Conservation (phyloP, 2,888 invertebrate genomes). For the Boloria selene region DNA sequence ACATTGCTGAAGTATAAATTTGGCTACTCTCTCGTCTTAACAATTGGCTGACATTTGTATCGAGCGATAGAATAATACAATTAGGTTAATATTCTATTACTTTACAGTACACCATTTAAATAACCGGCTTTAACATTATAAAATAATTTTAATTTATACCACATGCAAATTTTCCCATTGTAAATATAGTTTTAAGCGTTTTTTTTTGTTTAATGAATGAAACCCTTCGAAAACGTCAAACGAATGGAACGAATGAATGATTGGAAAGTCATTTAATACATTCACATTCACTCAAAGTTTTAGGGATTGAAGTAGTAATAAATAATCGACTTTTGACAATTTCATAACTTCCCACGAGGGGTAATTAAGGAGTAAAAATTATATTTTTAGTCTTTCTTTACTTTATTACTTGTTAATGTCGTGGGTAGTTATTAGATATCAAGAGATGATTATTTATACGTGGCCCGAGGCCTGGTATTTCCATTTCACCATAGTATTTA, state of each 20-base stretch:
- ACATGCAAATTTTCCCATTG: background rate
- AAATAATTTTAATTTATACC: background rate
- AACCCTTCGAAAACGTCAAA: conserved; percentile 11
- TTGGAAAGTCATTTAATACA: background rate
- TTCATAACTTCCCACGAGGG: conserved; percentile 6
- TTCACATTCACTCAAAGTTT: conserved; percentile 2
- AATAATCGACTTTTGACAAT: conserved; percentile 8
- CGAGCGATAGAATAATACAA: background rate
- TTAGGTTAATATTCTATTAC: background rate
- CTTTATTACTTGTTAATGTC: background rate
- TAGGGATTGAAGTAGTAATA: conserved; percentile 8
- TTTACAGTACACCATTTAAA: conserved; percentile 1
- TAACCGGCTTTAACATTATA: background rate
- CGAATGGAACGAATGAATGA: conserved; percentile 4
- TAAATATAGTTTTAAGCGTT: conserved; percentile 10
- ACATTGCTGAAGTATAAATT: conserved; percentile 5
- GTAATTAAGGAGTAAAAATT: conserved; percentile 12
- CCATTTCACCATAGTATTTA: too few species aligned
- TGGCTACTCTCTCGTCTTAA: background rate
- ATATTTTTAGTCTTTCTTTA: conserved; percentile 11
- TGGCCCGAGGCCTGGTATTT: too few species aligned
- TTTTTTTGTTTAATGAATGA: background rate
- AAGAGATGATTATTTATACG: conserved; percentile 1
- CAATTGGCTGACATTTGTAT: background rate
- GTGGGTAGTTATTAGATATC: conserved; percentile 12